Evolutionary conservation across 1,140 invertebrate species (phyloP).

Genomic region (Pseudomyrmex pallidus): DNA sequence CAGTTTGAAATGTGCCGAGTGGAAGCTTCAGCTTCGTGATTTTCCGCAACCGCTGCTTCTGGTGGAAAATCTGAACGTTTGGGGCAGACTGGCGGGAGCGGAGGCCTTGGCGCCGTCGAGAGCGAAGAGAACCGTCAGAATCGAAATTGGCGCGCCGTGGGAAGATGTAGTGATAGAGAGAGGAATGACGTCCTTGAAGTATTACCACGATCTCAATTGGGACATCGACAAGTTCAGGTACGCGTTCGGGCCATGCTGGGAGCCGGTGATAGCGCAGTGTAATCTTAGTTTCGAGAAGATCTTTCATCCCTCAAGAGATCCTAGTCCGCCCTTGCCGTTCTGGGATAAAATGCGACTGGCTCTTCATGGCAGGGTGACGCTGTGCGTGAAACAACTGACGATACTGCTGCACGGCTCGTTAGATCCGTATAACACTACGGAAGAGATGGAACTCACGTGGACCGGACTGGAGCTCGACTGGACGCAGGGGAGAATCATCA

Average conservation of each 20-base stretch:
- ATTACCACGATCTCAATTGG: conserved; percentile 99
- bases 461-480: conserved; percentile 96
- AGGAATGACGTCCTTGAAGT: conserved; percentile 97
- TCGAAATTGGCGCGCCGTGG: conserved; percentile 92
- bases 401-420: conserved; percentile 96
- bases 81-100: conserved; percentile 95
- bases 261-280: conserved; percentile 98
- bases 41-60: conserved; percentile 97
- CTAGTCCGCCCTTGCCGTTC: conserved; percentile 96
- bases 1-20: conserved; percentile 91
- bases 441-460: conserved; percentile 99
- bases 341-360: conserved; percentile 99
- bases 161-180: conserved; percentile 90
- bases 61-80: conserved; percentile 93
- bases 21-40: conserved; percentile 96
- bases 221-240: conserved; percentile 95
- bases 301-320: conserved; percentile 94
- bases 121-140: conserved; percentile 89
- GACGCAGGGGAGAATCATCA: conserved; percentile 92
- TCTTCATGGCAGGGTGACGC: conserved; percentile 96
- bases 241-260: conserved; percentile 99
- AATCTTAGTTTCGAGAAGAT: conserved; percentile 96
- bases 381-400: conserved; percentile 94
- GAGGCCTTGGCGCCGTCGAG: conserved; percentile 93
- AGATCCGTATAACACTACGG: conserved; percentile 99